Conservation (phyloP, 2,797 vertebrate genomes). For the Smutsia temminckii region DNA sequence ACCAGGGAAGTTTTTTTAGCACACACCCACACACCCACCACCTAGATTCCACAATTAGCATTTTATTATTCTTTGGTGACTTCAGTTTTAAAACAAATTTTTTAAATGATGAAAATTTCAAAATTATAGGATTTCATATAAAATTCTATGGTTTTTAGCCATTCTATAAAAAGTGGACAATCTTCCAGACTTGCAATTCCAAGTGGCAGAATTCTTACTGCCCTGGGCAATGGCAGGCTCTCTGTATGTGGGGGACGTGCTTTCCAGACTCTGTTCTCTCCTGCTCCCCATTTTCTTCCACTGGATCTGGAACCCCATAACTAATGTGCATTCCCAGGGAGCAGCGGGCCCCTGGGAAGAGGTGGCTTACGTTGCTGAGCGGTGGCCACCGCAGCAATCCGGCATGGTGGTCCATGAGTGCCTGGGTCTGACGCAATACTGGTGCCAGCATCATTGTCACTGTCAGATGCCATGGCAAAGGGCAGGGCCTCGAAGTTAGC, state of each 20-base stretch:
- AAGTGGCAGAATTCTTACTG: background rate
- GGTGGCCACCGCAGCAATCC: slow-evolving; percentile 94
- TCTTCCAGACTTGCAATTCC: background rate
- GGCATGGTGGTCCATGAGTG: slow-evolving; percentile 95
- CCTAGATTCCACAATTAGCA: background rate
- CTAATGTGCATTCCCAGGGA: background rate
- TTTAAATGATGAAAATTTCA: background rate
- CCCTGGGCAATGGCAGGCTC: background rate
- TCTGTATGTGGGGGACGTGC: accelerated
- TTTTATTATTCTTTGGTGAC: background rate
- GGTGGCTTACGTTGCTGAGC: slow-evolving; percentile 92
- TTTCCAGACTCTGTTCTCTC: background rate
- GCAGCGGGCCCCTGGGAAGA: background rate
- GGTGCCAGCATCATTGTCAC: slow-evolving; percentile 97
- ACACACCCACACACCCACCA: background rate
- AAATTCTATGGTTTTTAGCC: background rate
- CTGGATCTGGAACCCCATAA: background rate
- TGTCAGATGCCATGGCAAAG: slow-evolving; percentile 99
- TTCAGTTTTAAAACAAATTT: background rate
- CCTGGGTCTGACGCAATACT: slow-evolving; percentile 97
- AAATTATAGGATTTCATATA: background rate
- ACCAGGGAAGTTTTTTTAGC: slow-evolving; percentile 9
- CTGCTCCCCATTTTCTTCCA: background rate
- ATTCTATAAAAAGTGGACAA: background rate
- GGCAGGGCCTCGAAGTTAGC: slow-evolving; percentile 99